Evolutionary conservation across 2,113 vertebrate genomes (phyloP), one percentile per base, ranked within the genome.

Genomic region (Phylloscopus trochiloides): DNA sequence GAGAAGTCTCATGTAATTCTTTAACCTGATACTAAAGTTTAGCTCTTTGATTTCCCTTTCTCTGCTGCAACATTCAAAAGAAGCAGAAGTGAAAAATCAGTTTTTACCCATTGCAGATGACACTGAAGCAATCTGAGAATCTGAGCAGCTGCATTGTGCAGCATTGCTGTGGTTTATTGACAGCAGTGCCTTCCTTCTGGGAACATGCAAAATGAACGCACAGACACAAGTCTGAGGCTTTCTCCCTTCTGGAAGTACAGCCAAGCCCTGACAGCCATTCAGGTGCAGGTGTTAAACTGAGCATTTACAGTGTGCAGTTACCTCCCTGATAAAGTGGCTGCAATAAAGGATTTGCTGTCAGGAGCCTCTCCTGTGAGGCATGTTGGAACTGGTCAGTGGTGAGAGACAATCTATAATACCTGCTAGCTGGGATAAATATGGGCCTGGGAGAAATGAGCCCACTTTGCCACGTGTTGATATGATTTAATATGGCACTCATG

Each of bases 1-100:
- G 87, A 96, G 95, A 94, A 92, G 90, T 58, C 70, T 66, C 88
- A 17, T 94, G 43, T 74, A 92, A 59, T 83, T 88, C 73, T 92
- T 92, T 68, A 95, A 82, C 67, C 55, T 77, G 83, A 58, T 86
- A 55, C 29, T 81, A 32, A 71, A 80, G 43, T 79, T 92, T 21
- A 70, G 57, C 26, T 78, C 36, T 72, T 42, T 74, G 38, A 50
- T 90, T 10, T 2, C 45, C 25, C 21, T 59, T 31, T 42, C 48
- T 81, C 57, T 88, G n/a, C 54, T 83, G 71, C 42, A 80, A 25
- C 55, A 9, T 29, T 72, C 38, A 61, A 6, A 92, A 76, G 68
- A 71, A 42, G 26, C 28, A 47, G 28, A 59, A 34, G 1, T 54
- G 34, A 70, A 68, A 82, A 79, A 45, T 71, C 42, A 36, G 14